Evolutionary conservation across 1,140 invertebrate species (phyloP), one percentile per base, ranked within the genome.

Genomic region (Limonius californicus): DNA sequence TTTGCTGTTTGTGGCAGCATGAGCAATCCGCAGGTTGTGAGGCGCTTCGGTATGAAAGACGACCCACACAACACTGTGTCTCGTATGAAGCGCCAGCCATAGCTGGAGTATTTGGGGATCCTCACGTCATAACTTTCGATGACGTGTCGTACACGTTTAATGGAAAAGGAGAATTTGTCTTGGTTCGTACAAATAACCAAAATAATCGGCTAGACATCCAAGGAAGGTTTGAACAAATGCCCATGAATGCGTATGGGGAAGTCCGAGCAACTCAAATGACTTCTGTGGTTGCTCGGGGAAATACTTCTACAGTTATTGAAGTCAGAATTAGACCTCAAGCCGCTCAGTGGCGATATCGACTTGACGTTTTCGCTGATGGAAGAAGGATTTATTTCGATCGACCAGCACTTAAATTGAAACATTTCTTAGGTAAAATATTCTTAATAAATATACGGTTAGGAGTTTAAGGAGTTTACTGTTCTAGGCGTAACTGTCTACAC

Each of bases 81-180:
- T 91, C 92, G 1, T 99, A 98, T 78, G 91, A 95, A 75, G 85
- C 94, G 2, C 96, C 97, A 0, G 89, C 85, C n/a, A 85, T 96
- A 1, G 94, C 90, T 74, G 84, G 90, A 16, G 87, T 96, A 16
- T 98, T 93, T 74, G 97, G 96, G 0, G 94, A 98, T 78, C 95
- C 95, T 0, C 96, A 98, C 75, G 81, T 98, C 30, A 85, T 94
- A 9, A 98, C 95, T 0, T 98, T 97, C 73, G 95, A 98, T 74
- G 86, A 89, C 57, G 73, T 87, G 1, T 84, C 88, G 19, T 98
- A 97, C 71, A 96, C 94, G 0, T 98, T 99, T 77, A 97, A 97
- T 72, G 95, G 95, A 0, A 89, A 94, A 80, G 96, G 97, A 63
- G 95, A 98, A 78, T 99, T 92, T 71, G 89, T 94, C 1, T 76